Evolutionary conservation across 2,797 vertebrate genomes (phyloP).

Genomic region (Tokudaia muenninki): DNA sequence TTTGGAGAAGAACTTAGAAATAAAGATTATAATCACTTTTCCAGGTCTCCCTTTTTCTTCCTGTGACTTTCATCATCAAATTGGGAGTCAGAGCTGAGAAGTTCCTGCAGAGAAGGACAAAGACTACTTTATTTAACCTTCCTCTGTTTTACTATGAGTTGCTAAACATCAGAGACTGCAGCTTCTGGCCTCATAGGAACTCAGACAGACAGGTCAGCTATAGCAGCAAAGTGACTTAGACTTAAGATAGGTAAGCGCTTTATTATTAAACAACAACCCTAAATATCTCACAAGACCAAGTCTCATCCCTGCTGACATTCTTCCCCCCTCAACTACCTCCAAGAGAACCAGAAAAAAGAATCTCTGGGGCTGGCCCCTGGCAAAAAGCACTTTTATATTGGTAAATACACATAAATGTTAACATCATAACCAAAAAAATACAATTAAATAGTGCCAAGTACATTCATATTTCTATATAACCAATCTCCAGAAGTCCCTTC

Average conservation of each 20-base stretch:
- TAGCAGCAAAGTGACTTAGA: background rate
- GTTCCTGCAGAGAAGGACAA: background rate
- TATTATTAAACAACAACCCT: background rate
- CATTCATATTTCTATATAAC: accelerated
- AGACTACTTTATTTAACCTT: background rate
- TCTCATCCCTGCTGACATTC: background rate
- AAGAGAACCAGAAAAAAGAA: background rate
- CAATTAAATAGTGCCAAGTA: background rate
- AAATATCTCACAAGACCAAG: background rate
- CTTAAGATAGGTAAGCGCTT: background rate
- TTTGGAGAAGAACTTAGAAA: background rate
- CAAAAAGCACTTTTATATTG: background rate
- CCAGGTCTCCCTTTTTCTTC: background rate
- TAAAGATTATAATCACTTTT: background rate
- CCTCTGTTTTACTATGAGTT: background rate
- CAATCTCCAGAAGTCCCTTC: background rate
- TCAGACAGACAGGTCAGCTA: background rate
- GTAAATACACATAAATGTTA: background rate
- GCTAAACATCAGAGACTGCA: background rate
- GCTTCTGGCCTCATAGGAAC: background rate
- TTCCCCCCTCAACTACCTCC: background rate
- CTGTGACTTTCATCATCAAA: background rate
- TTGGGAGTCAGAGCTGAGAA: background rate
- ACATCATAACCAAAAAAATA: background rate
- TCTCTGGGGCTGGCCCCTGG: background rate